A percentile compares a stretch with the other conserved stretches of the same genome.
Evolutionary conservation across 2,797 vertebrate species (phyloP).

Genomic region (Fundulus diaphanus): DNA sequence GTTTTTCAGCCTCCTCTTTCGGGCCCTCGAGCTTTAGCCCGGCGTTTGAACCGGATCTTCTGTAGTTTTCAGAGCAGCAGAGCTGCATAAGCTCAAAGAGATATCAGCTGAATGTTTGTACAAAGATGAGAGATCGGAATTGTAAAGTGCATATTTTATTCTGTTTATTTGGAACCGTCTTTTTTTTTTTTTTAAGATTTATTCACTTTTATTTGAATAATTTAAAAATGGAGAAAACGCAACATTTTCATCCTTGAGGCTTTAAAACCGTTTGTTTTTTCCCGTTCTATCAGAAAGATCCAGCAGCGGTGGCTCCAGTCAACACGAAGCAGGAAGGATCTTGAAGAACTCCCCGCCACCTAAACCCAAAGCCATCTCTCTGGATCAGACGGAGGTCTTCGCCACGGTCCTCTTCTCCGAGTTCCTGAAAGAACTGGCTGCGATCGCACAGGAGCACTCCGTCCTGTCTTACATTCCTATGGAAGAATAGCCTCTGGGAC

Average conservation of each 20-base stretch:
- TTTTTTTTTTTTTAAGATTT: neutral
- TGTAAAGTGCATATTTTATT: conserved; percentile 45
- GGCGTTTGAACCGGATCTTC: conserved; percentile 36
- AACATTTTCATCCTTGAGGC: no score
- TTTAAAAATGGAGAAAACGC: conserved; percentile 20
- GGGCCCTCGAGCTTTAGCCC: conserved; percentile 23
- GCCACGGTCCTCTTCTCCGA: conserved; percentile 94
- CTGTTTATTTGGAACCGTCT: neutral
- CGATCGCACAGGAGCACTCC: conserved; percentile 95
- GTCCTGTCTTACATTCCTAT: conserved; percentile 88
- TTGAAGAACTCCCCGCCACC: conserved; percentile 75
- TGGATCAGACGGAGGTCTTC: conserved; percentile 87
- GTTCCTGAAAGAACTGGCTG: conserved; percentile 98
- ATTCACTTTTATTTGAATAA: conserved; percentile 5
- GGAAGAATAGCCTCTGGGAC: conserved; percentile 83
- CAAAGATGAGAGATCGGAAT: conserved; percentile 26
- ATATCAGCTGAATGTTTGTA: conserved; percentile 25
- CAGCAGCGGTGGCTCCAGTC: conserved; percentile 64
- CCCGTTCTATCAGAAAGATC: conserved; percentile 71
- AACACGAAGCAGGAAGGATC: conserved; percentile 68
- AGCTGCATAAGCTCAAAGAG: conserved; percentile 24
- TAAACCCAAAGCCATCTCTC: conserved; percentile 82
- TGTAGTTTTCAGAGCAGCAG: conserved; percentile 22
- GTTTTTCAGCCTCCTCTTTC: conserved; percentile 10
- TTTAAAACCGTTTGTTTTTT: neutral